Evolutionary conservation across 2,888 invertebrate genomes (phyloP).

Genomic region (Leptinotarsa peninsularis): DNA sequence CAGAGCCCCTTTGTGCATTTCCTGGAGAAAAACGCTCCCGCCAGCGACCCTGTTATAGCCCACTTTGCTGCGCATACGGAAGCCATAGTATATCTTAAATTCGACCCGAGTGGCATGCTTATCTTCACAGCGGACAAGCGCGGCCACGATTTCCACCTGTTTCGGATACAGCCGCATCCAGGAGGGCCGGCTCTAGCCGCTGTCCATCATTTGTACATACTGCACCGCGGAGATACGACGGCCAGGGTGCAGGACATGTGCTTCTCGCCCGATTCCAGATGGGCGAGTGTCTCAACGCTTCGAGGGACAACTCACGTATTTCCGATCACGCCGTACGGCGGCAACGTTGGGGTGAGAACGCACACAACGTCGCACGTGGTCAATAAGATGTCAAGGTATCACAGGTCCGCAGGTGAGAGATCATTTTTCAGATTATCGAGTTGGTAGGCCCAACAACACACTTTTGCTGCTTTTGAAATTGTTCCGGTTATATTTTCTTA

Average conservation of each 20-base stretch:
- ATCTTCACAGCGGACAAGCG: conserved; percentile 91
- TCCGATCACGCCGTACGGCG: conserved; percentile 96
- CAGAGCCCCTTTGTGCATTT: conserved; percentile 35
- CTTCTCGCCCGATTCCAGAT: conserved; percentile 93
- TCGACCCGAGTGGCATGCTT: conserved; percentile 91
- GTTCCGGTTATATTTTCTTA: background rate
- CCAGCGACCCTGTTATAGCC: conserved; percentile 78
- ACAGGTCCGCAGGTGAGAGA: conserved; percentile 83
- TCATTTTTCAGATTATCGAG: background rate
- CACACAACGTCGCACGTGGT: conserved; percentile 95
- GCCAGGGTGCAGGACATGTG: conserved; percentile 94
- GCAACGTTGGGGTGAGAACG: conserved; percentile 89
- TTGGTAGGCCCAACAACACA: too few relatives aligned
- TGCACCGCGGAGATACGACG: conserved; percentile 95
- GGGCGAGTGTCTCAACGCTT: conserved; percentile 95
- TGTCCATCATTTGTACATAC: conserved; percentile 93
- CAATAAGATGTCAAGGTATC: conserved; percentile 92
- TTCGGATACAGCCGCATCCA: conserved; percentile 89
- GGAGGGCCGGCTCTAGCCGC: conserved; percentile 87
- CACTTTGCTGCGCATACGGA: conserved; percentile 91
- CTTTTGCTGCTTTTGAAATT: background rate
- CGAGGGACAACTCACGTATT: conserved; percentile 98
- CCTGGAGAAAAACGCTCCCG: conserved; percentile 63
- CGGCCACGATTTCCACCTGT: conserved; percentile 96
- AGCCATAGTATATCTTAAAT: conserved; percentile 88